Percentiles rank a stretch among this genome's conserved stretches.
Evolutionary conservation across 2,888 invertebrate species (phyloP).

Genomic region (Amphiduros pacificus): DNA sequence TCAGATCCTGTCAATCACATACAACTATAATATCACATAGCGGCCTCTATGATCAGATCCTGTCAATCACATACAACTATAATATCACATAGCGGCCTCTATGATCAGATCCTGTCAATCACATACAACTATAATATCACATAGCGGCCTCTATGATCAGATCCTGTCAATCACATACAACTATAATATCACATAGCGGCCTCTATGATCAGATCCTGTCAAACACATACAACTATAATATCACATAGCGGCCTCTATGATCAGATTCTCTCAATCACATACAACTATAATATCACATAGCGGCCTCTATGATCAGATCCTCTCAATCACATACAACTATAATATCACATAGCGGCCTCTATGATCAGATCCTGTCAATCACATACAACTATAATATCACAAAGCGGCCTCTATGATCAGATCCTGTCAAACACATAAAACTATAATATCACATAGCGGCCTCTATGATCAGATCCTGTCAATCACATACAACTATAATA

Average conservation of each 20-base stretch:
- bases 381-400: neutral
- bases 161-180: neutral
- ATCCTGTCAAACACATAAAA: neutral
- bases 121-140: neutral
- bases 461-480: neutral
- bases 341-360: too few species aligned
- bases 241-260: too few species aligned
- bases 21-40: too few species aligned
- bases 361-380: neutral
- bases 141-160: too few species aligned
- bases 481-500: neutral
- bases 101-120: neutral
- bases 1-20: conserved; percentile 70
- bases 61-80: neutral
- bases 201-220: neutral
- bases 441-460: too few species aligned
- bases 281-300: too few species aligned
- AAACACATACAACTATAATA: neutral
- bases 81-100: too few species aligned
- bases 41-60: too few species aligned
- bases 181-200: too few species aligned
- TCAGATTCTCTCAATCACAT: neutral
- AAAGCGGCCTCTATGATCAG: too few species aligned
- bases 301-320: too few species aligned
- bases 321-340: neutral